Percentiles rank a stretch among this genome's conserved stretches.
These are phyloP conservation scores for Ptychochromis oligacanthus DNA, from an alignment of 2,113 vertebrate species.

Conservation along the genomic window DNA sequence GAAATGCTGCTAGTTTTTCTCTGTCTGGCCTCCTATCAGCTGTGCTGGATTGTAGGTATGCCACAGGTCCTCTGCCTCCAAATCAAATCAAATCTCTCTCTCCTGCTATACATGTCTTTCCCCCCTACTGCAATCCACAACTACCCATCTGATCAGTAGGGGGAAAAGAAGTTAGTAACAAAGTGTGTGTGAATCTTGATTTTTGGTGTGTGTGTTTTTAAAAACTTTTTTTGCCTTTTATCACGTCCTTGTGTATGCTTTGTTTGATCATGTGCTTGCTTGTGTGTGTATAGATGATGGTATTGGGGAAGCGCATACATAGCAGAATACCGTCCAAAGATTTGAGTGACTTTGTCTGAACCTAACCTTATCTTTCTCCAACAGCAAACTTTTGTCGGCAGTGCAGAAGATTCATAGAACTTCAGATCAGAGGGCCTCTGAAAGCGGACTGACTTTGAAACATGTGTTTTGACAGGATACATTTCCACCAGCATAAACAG, in stretches of 20 bases:
- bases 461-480: conserved; percentile 68
- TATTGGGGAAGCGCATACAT: conserved; percentile 16
- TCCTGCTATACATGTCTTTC: not conserved
- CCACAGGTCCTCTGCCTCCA: conserved; percentile 29
- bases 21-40: conserved; percentile 43
- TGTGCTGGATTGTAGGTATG: conserved; percentile 35
- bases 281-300: conserved; percentile 8
- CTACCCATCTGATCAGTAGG: conserved; percentile 30
- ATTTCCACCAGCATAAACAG: conserved; percentile 53
- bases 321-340: conserved; percentile 34
- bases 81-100: conserved; percentile 55
- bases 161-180: conserved; percentile 24
- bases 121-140: conserved; percentile 10
- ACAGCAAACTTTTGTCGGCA: conserved; percentile 72
- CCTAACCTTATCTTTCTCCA: conserved; percentile 67
- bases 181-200: conserved; percentile 26
- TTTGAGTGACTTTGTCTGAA: conserved; percentile 53
- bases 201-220: not conserved
- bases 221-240: conserved; percentile 43
- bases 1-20: conserved; percentile 54
- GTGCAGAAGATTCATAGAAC: conserved; percentile 60
- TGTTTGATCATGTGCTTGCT: conserved; percentile 43
- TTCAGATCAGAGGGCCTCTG: conserved; percentile 72
- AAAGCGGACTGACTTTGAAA: conserved; percentile 69
- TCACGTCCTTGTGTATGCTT: conserved; percentile 23